These are phyloP conservation scores for Drosophila flavopinicola DNA, from an alignment of 2,888 invertebrate species.

Conservation along the genomic window DNA sequence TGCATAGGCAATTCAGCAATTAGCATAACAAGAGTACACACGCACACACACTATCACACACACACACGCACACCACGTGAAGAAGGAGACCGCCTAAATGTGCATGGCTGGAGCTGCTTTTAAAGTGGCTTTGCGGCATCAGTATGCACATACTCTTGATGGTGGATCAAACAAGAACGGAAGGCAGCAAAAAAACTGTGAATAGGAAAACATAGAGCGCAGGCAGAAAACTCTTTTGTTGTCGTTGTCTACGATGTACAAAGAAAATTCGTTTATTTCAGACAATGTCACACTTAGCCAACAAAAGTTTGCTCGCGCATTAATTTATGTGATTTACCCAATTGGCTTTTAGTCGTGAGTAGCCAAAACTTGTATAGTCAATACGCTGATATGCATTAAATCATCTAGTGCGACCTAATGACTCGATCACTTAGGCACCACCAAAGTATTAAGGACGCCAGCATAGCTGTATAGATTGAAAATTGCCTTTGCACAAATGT, in stretches of 20 bases:
- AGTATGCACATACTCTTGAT: conserved; percentile 38
- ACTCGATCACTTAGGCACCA: background rate
- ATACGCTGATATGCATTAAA: background rate
- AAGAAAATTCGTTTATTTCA: background rate
- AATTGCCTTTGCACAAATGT: conserved; percentile 16
- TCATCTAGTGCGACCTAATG: background rate
- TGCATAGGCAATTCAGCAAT: conserved; percentile 64
- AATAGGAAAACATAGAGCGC: conserved; percentile 13
- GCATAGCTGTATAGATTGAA: conserved; percentile 15
- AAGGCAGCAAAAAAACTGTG: conserved; percentile 28
- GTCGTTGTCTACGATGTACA: conserved; percentile 42
- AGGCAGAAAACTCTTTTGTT: conserved; percentile 56
- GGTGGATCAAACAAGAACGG: conserved; percentile 5
- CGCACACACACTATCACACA: too few relatives aligned
- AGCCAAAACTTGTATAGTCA: background rate
- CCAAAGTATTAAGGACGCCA: conserved; percentile 6
- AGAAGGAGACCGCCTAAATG: background rate
- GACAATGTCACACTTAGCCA: too few relatives aligned
- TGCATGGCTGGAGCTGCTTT: conserved; percentile 4
- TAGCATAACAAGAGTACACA: conserved; percentile 51
- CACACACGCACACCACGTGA: background rate
- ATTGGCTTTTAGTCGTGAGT: background rate
- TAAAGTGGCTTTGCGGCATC: conserved; percentile 31
- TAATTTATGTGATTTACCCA: conserved; percentile 19
- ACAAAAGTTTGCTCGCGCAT: conserved; percentile 1